Evolutionary conservation across 53 echinoderm and acorn worm genomes (phyloP).

Genomic region (Luidia sarsii): DNA sequence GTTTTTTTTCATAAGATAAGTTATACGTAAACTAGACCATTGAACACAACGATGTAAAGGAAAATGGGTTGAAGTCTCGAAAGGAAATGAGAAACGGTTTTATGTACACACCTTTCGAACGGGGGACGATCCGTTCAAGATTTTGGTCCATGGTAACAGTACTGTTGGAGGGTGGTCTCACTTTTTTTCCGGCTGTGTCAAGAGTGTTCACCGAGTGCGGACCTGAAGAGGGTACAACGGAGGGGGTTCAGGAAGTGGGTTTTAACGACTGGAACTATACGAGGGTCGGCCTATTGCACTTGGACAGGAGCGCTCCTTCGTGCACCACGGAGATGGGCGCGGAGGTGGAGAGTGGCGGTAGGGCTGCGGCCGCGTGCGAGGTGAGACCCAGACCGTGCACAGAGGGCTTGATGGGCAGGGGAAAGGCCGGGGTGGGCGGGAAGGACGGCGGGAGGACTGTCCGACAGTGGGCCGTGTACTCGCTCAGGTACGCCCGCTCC

Average conservation of each 20-base stretch:
- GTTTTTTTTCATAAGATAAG: too few relatives aligned
- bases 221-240: too few relatives aligned
- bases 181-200: too few relatives aligned
- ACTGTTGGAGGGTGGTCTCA: too few relatives aligned
- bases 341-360: constrained; percentile 47
- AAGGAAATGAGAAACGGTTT: neutral
- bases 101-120: constrained; percentile 31
- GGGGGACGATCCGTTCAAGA: constrained; percentile 10
- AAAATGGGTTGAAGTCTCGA: too few relatives aligned
- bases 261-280: constrained; percentile 4
- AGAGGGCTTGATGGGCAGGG: constrained; percentile 82
- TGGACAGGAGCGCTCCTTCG: constrained; percentile 20
- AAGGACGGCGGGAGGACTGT: constrained; percentile 53
- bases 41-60: too few relatives aligned
- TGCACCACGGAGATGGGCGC: constrained; percentile 51
- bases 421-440: constrained; percentile 70
- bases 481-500: constrained; percentile 47
- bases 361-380: constrained; percentile 18
- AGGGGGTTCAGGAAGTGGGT: neutral
- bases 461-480: constrained; percentile 50
- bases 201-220: too few relatives aligned
- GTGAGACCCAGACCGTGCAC: constrained; percentile 64
- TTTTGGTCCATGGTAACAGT: constrained; percentile 34
- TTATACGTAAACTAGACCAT: too few relatives aligned
- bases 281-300: constrained; percentile 51